A percentile compares a stretch with the other conserved stretches of the same genome.
Conservation (phyloP, 2,113 vertebrate genomes). For the Hippocampus comes region DNA sequence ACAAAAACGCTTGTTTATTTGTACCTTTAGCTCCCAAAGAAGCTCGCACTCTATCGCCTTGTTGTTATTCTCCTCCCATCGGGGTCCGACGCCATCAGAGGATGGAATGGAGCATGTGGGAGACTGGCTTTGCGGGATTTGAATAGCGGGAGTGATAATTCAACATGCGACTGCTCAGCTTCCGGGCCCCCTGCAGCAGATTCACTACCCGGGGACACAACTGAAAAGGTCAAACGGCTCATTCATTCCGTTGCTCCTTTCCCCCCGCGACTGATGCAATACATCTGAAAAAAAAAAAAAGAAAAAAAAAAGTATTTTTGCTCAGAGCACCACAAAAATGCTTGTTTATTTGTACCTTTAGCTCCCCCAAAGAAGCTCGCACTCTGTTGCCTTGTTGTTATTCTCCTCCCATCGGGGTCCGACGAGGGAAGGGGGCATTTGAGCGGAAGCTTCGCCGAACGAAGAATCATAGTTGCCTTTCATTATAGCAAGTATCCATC, state of each 20-base stretch:
- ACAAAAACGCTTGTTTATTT: conserved; percentile 53
- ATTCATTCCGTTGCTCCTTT: conserved; percentile 51
- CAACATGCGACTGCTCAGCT: conserved; percentile 56
- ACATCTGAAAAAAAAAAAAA: conserved; percentile 60
- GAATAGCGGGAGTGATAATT: conserved; percentile 68
- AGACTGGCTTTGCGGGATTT: conserved; percentile 52
- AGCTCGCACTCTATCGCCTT: conserved; percentile 17
- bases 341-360: too few species aligned
- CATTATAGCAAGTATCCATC: conserved; percentile 61
- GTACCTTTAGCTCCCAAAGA: conserved; percentile 51
- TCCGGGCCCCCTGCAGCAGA: conserved; percentile 63
- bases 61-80: conserved; percentile 26
- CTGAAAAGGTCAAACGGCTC: conserved; percentile 72
- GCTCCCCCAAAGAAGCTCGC: too few species aligned
- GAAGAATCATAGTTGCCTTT: conserved; percentile 64
- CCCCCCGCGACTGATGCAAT: conserved; percentile 49
- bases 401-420: too few species aligned
- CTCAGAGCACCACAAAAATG: too few species aligned
- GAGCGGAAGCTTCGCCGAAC: conserved; percentile 57
- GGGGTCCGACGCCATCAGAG: conserved; percentile 58
- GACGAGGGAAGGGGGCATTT: conserved; percentile 34
- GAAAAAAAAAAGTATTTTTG: too few species aligned
- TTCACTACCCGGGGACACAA: conserved; percentile 65
- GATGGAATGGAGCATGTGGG: conserved; percentile 57
- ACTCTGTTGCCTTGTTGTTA: too few species aligned